Conservation (phyloP, 1,140 invertebrate species). For the Habropoda laboriosa region DNA sequence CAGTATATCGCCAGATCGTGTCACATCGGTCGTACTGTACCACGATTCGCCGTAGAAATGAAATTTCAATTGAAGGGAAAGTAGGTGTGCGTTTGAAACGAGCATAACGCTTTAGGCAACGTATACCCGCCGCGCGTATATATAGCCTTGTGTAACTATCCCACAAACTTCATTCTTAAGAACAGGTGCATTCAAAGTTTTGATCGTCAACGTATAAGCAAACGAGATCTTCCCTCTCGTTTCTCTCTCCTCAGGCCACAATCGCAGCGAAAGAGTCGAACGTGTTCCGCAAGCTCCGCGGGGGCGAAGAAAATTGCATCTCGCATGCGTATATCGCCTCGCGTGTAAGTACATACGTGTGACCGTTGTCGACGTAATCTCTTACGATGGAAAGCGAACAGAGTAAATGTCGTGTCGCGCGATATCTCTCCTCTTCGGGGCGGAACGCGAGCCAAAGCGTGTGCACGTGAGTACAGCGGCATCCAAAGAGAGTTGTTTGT, state of each 20-base stretch:
- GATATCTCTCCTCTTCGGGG: background rate
- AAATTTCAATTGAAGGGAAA: background rate
- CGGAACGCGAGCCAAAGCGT: background rate
- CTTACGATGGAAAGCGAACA: background rate
- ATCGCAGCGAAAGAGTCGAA: background rate
- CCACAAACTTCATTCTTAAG: background rate
- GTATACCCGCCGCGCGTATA: background rate
- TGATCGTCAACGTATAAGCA: background rate
- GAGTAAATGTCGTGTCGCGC: background rate
- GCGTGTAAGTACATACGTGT: background rate
- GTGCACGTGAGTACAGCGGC: background rate
- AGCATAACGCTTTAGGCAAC: background rate
- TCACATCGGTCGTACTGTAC: no score
- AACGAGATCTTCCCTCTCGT: background rate
- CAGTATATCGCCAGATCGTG: no score
- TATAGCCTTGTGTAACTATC: no score
- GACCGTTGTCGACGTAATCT: background rate
- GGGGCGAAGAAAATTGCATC: background rate
- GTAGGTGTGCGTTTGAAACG: background rate
- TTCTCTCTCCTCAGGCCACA: no score
- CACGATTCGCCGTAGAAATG: no score
- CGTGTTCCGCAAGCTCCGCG: background rate
- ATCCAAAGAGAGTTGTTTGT: background rate
- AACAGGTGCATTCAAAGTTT: background rate
- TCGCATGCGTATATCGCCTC: background rate